Evolutionary conservation across 2,888 invertebrate species (phyloP), one percentile per base, ranked within the genome.

Genomic region (Microplitis deprimator): DNA sequence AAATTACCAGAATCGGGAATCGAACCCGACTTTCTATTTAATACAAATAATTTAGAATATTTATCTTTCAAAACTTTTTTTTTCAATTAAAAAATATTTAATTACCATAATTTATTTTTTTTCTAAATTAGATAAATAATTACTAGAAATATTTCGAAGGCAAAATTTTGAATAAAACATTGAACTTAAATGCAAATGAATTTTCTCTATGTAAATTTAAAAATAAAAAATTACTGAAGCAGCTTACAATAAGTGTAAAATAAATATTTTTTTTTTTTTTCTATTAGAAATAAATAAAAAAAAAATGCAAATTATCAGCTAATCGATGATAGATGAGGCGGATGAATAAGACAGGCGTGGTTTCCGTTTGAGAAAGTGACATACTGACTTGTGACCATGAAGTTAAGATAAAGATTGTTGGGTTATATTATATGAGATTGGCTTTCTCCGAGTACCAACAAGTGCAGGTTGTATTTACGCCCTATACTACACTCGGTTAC

Each of bases 331-430:
- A 64, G 40, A 65, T 73, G 70, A 74, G 69, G 73, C 75, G 73
- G 77, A 77, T 79, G 73, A 71, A 72, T 73, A 75, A 70, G 77
- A 77, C 79, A 79, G 82, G 79, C 79, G 81, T 82, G 81, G 83
- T 80, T 83, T 83, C 83, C 83, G 81, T 79, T 50, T 78, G 79
- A 76, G 81, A 80, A 81, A 83, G 82, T 81, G 83, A 82, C 82
- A 79, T 81, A 75, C 77, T 71, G 81, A 79, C 80, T 81, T 78
- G 77, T 79, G 76, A 76, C 79, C 80, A 79, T 71, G 71, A 76
- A 50, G 50, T 50, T 8, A 50, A 50, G 50, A 50, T 50, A 50
- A 50, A 50, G 50, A 50, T 50, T 50, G 50, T 10, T 8, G 29
- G 29, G 50, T 50, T 50, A 50, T 50, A 50, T 50, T 50, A 50